Base-by-base conservation (phyloP, 2,797 vertebrate species). In the Chelmon rostratus region DNA sequence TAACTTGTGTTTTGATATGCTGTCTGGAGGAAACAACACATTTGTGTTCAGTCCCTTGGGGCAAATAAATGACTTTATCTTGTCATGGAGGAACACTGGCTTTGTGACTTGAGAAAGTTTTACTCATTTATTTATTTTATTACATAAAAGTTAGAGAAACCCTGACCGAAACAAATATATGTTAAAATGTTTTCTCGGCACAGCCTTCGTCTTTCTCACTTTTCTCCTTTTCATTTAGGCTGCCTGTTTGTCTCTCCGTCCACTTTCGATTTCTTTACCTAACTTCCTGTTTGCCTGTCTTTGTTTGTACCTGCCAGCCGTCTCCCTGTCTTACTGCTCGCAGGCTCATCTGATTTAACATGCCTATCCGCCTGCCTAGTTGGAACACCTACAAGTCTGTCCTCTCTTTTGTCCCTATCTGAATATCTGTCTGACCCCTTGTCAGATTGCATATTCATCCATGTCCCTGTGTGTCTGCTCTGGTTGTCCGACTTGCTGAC, bases 391-490 rank as follows among this genome's bases (percentile, higher is more conserved):
- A 8, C 40, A 72, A 53, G 11, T 61, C 37, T 25, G 35, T 57
- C 38, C 68, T 71, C 40, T 49, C 78, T 62, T 82, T 83, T 81
- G 84, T 82, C 75, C 72, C 77, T 1, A 47, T 77, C 76, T 79
- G 79, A 78, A 73, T 65, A 74, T 81, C 70, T 28, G 52, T 70
- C 81, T 83, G 73, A 83, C 74, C 78, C 53, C 65, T 67, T 86
- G 83, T 87, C 86, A 59, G 61, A 54, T 72, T 66, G 56, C 59
- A 74, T 83, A 88, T 89, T 78, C 81, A 79, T 84, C 65, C 47
- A 6, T 31, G 50, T 73, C 68, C 61, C 71, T 0, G 11, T 38
- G 56, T 65, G 61, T 83, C 77, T 50, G 72, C 82, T 76, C 71
- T 82, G 76, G 56, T 58, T 81, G 68, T 81, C 79, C 81, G 79